Evolutionary conservation across 2,888 invertebrate genomes (phyloP).

Genomic region (Onchidella celtica): DNA sequence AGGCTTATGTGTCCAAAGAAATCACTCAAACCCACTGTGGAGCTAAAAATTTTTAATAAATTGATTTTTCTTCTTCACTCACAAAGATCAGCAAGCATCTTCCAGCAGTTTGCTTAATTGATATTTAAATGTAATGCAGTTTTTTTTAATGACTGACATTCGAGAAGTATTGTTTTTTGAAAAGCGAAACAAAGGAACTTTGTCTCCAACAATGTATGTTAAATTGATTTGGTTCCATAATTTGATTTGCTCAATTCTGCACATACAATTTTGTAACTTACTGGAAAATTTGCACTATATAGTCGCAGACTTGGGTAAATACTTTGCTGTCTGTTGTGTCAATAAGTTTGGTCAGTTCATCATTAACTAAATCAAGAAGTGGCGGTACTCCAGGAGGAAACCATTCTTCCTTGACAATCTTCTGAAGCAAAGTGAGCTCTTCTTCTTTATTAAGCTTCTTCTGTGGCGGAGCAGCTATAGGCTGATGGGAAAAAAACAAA

Average conservation of each 20-base stretch:
- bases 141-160: neutral
- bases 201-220: neutral
- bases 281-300: slow-evolving; percentile 59
- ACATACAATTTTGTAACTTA: too few species aligned
- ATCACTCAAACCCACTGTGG: too few species aligned
- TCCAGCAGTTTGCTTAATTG: too few species aligned
- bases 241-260: too few species aligned
- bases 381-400: slow-evolving; percentile 57
- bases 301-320: slow-evolving; percentile 58
- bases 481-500: too few species aligned
- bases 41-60: too few species aligned
- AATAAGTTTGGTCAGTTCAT: slow-evolving; percentile 55
- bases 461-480: slow-evolving; percentile 43
- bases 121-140: too few species aligned
- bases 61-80: too few species aligned
- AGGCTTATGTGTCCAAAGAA: too few species aligned
- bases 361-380: slow-evolving; percentile 58
- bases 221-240: too few species aligned
- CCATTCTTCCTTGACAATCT: slow-evolving; percentile 62
- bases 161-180: neutral
- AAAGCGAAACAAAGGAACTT: neutral
- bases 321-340: slow-evolving; percentile 42
- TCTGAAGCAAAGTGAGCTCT: slow-evolving; percentile 59
- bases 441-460: slow-evolving; percentile 43
- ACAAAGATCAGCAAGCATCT: too few species aligned